Evolutionary conservation across 2,888 invertebrate species (phyloP), one percentile per base, ranked within the genome.

Genomic region (Iselma pallidipennis): DNA sequence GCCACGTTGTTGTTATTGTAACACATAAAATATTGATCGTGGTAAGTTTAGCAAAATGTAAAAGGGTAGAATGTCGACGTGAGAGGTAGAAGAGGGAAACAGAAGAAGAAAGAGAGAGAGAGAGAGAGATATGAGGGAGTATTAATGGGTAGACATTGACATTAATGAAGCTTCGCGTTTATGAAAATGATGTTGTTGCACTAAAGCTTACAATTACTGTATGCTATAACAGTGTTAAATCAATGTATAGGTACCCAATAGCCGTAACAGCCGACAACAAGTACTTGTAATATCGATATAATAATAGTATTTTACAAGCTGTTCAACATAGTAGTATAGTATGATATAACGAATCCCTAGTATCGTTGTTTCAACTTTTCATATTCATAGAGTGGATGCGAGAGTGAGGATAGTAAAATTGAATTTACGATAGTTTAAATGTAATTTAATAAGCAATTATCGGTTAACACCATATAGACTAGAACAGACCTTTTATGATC

Each of bases 381-480:
- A 74, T 74, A 74, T 73, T 73, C 69, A 63, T 28, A 19, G n/a
- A 31, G 48, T 49, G 10, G n/a, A n/a, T 9, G 37, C 5, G 2
- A 21, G 19, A 21, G 1, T 45, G 4, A 21, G 45, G 45, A 21
- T 21, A 21, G 71, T 67, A 61, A 72, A 74, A 72, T 71, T 66
- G 73, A 72, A 72, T 75, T 74, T 74, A 73, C 68, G 68, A 65
- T 64, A 70, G 71, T 73, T 72, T 72, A 71, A 68, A 61, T 64
- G 70, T 71, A 74, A 74, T 75, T 76, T 76, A 75, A 74, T 75
- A 74, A 73, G 74, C 74, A 73, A 73, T 76, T 76, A 74, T 76
- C 72, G 72, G 72, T 68, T 71, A 70, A 68, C 71, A 72, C 71
- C 45, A 21, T 25, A 25, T 25, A 25, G 4, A 25, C 5, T 21